Evolutionary conservation across 2,113 vertebrate genomes (phyloP), one percentile per base, ranked within the genome.

Genomic region (Zosterops pallidus): DNA sequence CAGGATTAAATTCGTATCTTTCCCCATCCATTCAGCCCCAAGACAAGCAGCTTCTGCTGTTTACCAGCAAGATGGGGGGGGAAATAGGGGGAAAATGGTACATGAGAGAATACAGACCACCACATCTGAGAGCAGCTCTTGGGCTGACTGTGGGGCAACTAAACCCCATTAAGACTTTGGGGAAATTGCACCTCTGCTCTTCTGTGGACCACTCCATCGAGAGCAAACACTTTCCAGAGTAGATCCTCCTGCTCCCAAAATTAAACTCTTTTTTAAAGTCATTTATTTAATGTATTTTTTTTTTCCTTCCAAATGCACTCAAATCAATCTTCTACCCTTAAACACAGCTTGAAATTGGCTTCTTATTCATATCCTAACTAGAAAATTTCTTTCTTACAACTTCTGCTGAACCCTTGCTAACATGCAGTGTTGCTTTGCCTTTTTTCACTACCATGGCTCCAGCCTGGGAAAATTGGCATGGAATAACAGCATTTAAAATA

Each of bases 401-500:
- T 77, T 83, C 70, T 90, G 37, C 29, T 74, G 47, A 92, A 14
- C 26, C 22, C 59, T 79, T 91, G 26, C 35, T 87, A 52, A 77
- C 41, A 31, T 24, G 2, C 44, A 53, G 26, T 10, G 24, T 20
- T 65, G 33, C 49, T 84, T 83, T 93, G 44, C 62, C 64, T 86
- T 70, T 59, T 41, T 83, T 65, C 52, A 21, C 12, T 71, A 52
- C 33, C 26, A 9, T 23, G 23, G 41, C 74, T 63, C 41, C 67
- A 87, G 49, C 37, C 85, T 83, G 33, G 57, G 70, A 70, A 76
- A 89, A 65, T 1, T 42, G 35, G 16, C 74, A 72, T 4, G 23
- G 60, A 68, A 49, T 33, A 71, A 41, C 56, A 90, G 52, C 52
- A 87, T 85, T 87, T 86, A 90, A 79, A 68, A 93, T 80, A 85